Evolutionary conservation across 2,113 vertebrate genomes (phyloP), one percentile per base, ranked within the genome.

Genomic region (Paradoxurus hermaphroditus): DNA sequence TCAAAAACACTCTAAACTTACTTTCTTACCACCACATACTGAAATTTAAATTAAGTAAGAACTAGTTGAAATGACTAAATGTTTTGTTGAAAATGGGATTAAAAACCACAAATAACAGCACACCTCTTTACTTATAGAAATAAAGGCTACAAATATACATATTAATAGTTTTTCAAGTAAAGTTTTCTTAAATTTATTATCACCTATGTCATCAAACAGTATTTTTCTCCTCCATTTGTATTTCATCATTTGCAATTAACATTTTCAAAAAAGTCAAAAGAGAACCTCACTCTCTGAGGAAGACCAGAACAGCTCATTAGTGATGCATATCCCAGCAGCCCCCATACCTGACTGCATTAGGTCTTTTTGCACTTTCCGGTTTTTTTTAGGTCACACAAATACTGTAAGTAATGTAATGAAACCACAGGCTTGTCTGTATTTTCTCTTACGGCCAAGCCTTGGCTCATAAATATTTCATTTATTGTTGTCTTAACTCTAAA

Each of bases 381-480:
- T 98, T 98, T 98, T 68, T 98, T 98, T 68, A 98, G 97, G 95
- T 98, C 98, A 98, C 62, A 88, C 96, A 96, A 98, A 98, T 97
- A 97, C 86, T 98, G 81, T 98, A 98, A 98, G 97, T 98, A 98
- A 97, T 95, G 83, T 95, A 98, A 98, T 97, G 93, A 98, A 99
- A 99, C 98, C 98, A 98, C 97, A 98, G 56, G 9, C 78, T 95
- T 95, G 92, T 81, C 96, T 97, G 59, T 87, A 51, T 97, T 98
- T 97, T 98, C 91, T 98, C 98, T 97, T 94, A 93, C 27, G 96
- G 75, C 92, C 98, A 90, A 96, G 94, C 70, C 59, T 93, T 49
- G 56, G 96, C 98, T 98, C 93, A 98, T 97, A 98, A 98, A 98
- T 98, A 98, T 98, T 98, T 99, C 97, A 98, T 96, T 96, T 97